These are phyloP conservation scores for Zaprionus tsacasi DNA, from an alignment of 1,140 invertebrate genomes.

Conservation along the genomic window DNA sequence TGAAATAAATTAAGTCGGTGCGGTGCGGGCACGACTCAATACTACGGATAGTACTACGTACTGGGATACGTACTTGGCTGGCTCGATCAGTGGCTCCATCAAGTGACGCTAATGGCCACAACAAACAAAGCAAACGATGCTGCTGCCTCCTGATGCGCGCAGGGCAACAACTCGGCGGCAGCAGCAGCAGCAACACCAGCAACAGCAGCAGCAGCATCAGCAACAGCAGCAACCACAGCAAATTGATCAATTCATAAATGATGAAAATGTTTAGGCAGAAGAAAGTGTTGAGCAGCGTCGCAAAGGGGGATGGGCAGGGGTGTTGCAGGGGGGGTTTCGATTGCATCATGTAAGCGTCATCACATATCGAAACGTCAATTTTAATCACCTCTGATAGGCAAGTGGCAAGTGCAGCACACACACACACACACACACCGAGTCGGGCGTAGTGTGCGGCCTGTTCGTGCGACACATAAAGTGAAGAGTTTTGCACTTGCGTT, in stretches of 20 bases:
- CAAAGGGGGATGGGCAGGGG: not conserved
- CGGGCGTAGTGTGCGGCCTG: slow-evolving; percentile 9
- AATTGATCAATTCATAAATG: slow-evolving; percentile 82
- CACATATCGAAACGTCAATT: slow-evolving; percentile 77
- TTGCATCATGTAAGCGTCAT: slow-evolving; percentile 47
- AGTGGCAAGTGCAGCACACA: slow-evolving; percentile 30
- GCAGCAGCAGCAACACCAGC: slow-evolving; percentile 22
- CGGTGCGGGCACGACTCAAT: slow-evolving; percentile 40
- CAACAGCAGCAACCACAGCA: slow-evolving; percentile 56
- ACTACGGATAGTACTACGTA: slow-evolving; percentile 4
- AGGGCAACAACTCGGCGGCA: slow-evolving; percentile 45
- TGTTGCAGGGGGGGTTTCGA: not conserved
- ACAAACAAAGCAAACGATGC: slow-evolving; percentile 80
- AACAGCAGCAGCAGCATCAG: slow-evolving; percentile 29
- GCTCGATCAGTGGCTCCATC: slow-evolving; percentile 47
- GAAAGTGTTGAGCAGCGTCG: slow-evolving; percentile 63
- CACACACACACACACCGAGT: slow-evolving; percentile 29
- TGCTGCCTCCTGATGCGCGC: slow-evolving; percentile 53
- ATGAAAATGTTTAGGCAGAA: slow-evolving; percentile 77
- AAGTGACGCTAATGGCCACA: slow-evolving; percentile 80
- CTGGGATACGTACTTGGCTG: not conserved
- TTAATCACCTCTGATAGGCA: slow-evolving; percentile 72
- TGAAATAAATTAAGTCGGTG: slow-evolving; percentile 73
- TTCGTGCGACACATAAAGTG: slow-evolving; percentile 73
- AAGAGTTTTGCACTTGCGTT: slow-evolving; percentile 82